These are phyloP conservation scores for Lacerta viridis DNA, from an alignment of 2,797 vertebrate genomes.

Conservation along the genomic window DNA sequence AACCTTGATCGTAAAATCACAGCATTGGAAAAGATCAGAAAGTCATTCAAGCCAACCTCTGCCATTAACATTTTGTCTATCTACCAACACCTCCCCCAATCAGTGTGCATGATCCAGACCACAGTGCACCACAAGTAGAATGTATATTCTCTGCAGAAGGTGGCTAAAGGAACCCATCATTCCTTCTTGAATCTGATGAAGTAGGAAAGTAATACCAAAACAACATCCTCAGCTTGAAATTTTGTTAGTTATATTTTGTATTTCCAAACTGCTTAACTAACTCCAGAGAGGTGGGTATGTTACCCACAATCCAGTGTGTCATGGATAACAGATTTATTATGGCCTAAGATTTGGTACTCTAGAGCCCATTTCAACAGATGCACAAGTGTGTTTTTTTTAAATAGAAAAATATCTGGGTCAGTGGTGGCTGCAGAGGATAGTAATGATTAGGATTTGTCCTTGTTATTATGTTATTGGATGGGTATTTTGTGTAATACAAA, in stretches of 20 bases:
- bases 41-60: slow-evolving; percentile 5
- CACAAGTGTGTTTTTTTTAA: neutral
- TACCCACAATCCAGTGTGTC: neutral
- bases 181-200: neutral
- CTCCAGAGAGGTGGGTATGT: neutral
- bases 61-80: slow-evolving; percentile 7
- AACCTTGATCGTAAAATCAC: slow-evolving; percentile 44
- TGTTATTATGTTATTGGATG: too few species aligned
- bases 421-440: neutral
- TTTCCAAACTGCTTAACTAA: neutral
- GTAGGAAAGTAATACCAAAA: neutral
- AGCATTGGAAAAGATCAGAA: slow-evolving; percentile 36
- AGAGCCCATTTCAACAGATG: neutral
- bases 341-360: neutral
- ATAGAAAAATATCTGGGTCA: neutral
- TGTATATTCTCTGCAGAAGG: slow-evolving; percentile 21
- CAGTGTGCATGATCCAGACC: slow-evolving; percentile 13
- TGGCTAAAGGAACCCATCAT: neutral
- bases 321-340: neutral
- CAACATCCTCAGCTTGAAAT: neutral
- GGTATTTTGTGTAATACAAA: too few species aligned
- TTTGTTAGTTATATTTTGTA: neutral
- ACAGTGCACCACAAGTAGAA: slow-evolving; percentile 15
- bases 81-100: neutral
- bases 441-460: neutral